Base-by-base conservation (phyloP, 2,113 vertebrate species). In the Elaphurus davidianus region DNA sequence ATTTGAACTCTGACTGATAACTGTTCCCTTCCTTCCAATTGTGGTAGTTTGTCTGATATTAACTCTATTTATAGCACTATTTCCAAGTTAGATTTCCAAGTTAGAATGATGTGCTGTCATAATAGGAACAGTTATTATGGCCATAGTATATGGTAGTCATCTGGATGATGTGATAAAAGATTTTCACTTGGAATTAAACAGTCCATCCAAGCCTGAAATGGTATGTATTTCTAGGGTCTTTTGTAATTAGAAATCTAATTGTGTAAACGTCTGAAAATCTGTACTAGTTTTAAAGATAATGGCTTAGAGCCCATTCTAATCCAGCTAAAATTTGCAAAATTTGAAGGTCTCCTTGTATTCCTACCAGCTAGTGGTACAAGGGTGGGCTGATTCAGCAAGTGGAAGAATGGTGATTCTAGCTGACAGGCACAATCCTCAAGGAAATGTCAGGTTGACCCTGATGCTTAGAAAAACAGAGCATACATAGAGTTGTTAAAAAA, bases 211-310 rank as follows among this genome's bases (percentile, higher is more conserved):
- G 82, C 87, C 87, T 94, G 78, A 97, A 96, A 95, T 94, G 62
- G 60, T 95, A 84, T 27, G 57, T 83, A 71, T 97, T 97, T 97
- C 82, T 93, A 91, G 67, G 82, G 52, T 86, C 17, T 91, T 97
- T 88, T 95, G 96, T 97, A 96, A 97, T 97, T 98, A 97, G 96
- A 88, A 97, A 97, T 57, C 85, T 89, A 91, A 94, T 91, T 87
- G 96, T 93, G 64, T 74, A 87, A 94, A 94, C 96, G 82, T 74
- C 82, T 94, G 95, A 92, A 94, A 97, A 95, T 95, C 91, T 94
- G 87, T 85, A 76, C 85, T 87, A 25, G 19, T 79, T 97, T 97
- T 96, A 95, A 96, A 97, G 88, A 96, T 94, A 89, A 87, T 97
- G 94, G 85, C 94, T n/a, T 67, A 57, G 17, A 96, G 88, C 88